Evolutionary conservation across 2,888 invertebrate species (phyloP).

Genomic region (Suillia variegata): DNA sequence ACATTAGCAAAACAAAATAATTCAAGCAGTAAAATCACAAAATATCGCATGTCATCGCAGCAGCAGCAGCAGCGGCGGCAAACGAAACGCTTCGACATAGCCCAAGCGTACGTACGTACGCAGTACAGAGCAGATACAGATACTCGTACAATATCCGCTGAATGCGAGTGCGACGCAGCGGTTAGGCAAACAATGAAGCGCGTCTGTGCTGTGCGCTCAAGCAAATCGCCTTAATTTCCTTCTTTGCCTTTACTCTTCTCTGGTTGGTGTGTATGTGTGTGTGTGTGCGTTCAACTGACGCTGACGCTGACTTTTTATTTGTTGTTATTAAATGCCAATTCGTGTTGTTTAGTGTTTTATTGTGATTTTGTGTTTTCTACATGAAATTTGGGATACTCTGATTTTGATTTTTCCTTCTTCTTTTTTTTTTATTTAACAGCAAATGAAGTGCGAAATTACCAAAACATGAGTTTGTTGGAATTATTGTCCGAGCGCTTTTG

Average conservation of each 20-base stretch:
- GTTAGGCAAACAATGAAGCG: no score
- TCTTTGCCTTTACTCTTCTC: background rate
- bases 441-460: conserved; percentile 31
- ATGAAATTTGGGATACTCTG: no score
- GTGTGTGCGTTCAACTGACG: no score
- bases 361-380: background rate
- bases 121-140: no score
- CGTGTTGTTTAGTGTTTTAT: background rate
- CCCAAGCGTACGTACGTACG: no score
- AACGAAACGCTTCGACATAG: no score
- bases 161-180: no score
- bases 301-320: background rate
- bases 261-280: no score
- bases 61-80: background rate
- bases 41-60: conserved; percentile 5
- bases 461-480: conserved; percentile 16
- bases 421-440: conserved; percentile 28
- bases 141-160: no score
- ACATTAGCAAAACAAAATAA: background rate
- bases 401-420: background rate
- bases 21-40: background rate
- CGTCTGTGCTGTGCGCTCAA: conserved; percentile 23
- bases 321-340: background rate
- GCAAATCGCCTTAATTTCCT: conserved; percentile 32
- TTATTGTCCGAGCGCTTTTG: no score